Evolutionary conservation across 2,888 invertebrate species (phyloP).

Genomic region (Quadroppia sp.): DNA sequence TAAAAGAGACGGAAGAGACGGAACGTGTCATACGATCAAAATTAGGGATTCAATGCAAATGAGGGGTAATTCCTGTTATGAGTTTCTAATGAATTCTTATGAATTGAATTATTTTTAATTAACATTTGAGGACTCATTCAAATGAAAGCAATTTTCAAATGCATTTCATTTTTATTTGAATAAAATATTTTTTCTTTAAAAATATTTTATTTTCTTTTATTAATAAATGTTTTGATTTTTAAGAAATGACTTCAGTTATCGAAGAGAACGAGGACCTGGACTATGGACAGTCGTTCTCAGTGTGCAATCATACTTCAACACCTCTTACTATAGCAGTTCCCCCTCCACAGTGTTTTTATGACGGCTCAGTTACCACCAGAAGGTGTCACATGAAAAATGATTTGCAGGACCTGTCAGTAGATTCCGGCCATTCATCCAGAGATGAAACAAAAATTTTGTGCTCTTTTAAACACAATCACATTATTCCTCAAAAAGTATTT

Average conservation of each 20-base stretch:
- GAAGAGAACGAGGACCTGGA: conserved; percentile 24
- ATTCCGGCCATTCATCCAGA: conserved; percentile 13
- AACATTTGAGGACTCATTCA: no score
- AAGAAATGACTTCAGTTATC: conserved; percentile 29
- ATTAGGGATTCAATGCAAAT: conserved; percentile 31
- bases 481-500: conserved; percentile 18
- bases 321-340: not conserved
- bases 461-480: conserved; percentile 31
- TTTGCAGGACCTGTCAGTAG: not conserved
- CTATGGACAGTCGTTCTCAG: no score
- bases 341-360: conserved; percentile 5
- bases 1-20: not conserved
- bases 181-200: no score
- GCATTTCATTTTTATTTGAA: no score
- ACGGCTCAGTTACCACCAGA: not conserved
- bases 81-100: no score
- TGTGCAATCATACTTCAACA: conserved; percentile 4
- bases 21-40: conserved; percentile 15
- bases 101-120: no score
- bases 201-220: no score
- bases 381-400: not conserved
- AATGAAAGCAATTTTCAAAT: no score
- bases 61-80: no score
- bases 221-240: not conserved
- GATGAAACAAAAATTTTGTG: not conserved